Evolutionary conservation across 2,888 invertebrate species (phyloP), one percentile per base, ranked within the genome.

Genomic region (Phragmatobia fuliginosa): DNA sequence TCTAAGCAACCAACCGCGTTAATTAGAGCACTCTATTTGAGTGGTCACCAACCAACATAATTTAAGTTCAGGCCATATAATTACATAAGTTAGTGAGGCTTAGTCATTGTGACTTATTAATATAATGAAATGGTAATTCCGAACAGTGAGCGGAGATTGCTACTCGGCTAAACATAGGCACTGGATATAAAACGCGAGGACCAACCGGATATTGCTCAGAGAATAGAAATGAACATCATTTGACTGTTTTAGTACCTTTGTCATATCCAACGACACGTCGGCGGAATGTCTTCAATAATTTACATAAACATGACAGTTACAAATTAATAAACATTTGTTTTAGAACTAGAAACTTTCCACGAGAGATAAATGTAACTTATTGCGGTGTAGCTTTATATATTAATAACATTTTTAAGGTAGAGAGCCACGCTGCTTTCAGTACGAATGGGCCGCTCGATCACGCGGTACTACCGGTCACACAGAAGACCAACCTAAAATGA

Each of bases 201-300:
- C 84, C 85, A 84, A 85, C 86, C 89, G 88, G 88, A 79, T 84
- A 81, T 85, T 86, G 82, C 85, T 87, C 88, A 88, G 82, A 77
- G 79, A 79, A 73, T 72, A 83, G 86, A 86, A 88, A 90, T 88
- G 86, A 83, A 82, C 81, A 81, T 83, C 83, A 83, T 85, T 81
- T 82, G 70, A 71, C 77, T 77, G 80, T 83, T 85, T 84, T 82
- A 81, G 76, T 82, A 83, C 81, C 80, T 82, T 80, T 82, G 78
- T 79, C 73, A 73, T 75, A 70, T 63, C 28, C 78, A 76, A 69
- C 73, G 72, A 82, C 76, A 77, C 77, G 76, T 81, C 80, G 78
- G 73, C 73, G 74, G 41, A 62, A 62, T 62, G 11, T 38, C 62
- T 62, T 41, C 31, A 62, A 76, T 83, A 79, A 83, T 83, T 84